A percentile compares a stretch with the other conserved stretches of the same genome.
Conservation (phyloP, 23 tunicate genomes). For the Ciona savignyi region DNA sequence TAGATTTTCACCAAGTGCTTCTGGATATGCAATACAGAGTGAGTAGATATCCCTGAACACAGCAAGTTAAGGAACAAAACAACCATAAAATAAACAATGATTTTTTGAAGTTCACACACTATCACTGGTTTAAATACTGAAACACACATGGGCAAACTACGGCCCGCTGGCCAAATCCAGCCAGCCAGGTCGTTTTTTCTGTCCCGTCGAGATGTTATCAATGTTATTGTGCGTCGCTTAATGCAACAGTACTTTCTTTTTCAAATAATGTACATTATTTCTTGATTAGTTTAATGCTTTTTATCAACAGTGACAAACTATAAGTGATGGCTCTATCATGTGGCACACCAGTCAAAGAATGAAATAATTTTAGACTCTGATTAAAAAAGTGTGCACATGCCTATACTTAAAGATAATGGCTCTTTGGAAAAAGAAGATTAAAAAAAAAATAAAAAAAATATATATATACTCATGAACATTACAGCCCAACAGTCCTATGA, state of each 20-base stretch:
- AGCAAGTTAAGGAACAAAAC: background rate
- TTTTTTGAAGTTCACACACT: background rate
- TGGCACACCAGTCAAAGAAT: too few species aligned
- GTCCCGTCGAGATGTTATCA: too few species aligned
- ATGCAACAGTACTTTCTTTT: too few species aligned
- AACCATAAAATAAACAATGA: background rate
- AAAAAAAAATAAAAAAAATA: background rate
- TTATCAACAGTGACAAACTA: too few species aligned
- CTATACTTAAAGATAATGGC: background rate
- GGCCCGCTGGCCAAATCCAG: too few species aligned
- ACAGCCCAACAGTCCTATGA: background rate
- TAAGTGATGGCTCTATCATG: too few species aligned
- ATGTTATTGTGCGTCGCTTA: background rate
- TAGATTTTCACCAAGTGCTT: slow-evolving; percentile 33
- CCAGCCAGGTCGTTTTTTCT: too few species aligned
- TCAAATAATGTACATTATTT: too few species aligned
- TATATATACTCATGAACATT: background rate
- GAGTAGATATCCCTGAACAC: slow-evolving; percentile 73
- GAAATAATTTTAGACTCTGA: background rate
- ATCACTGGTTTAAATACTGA: background rate
- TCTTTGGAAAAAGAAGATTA: background rate
- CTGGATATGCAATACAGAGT: slow-evolving; percentile 71
- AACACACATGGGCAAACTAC: too few species aligned
- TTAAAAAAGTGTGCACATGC: background rate
- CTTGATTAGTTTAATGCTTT: too few species aligned